Evolutionary conservation across 2,888 invertebrate species (phyloP).

Genomic region (Laspeyria flexula): DNA sequence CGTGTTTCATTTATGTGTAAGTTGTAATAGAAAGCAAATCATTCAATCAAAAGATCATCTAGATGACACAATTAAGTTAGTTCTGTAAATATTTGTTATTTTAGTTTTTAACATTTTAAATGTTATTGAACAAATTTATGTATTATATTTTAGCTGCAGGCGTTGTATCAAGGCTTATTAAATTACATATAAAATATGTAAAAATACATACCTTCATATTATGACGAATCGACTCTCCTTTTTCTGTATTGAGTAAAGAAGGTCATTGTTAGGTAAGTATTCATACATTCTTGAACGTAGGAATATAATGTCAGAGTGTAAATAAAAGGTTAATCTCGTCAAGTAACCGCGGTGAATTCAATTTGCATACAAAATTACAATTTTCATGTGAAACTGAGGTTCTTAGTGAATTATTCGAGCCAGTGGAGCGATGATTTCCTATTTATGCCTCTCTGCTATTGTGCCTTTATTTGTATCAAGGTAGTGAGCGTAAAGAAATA

Average conservation of each 20-base stretch:
- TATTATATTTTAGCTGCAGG: too few relatives aligned
- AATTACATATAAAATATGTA: too few relatives aligned
- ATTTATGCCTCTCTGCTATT: constrained; percentile 76
- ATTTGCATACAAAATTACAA: constrained; percentile 82
- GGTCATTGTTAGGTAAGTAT: constrained; percentile 40
- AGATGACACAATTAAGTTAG: too few relatives aligned
- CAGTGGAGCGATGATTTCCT: constrained; percentile 83
- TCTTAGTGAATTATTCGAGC: constrained; percentile 79
- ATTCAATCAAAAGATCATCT: too few relatives aligned
- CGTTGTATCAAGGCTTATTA: too few relatives aligned
- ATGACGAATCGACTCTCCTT: constrained; percentile 19
- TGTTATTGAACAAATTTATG: too few relatives aligned
- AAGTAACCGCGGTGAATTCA: constrained; percentile 65
- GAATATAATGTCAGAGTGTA: constrained; percentile 50
- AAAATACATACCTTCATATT: constrained; percentile 5
- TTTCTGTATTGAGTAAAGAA: constrained; percentile 35
- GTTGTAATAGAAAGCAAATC: too few relatives aligned
- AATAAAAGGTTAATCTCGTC: constrained; percentile 58
- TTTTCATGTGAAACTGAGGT: constrained; percentile 80
- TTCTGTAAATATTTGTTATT: too few relatives aligned
- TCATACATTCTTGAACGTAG: constrained; percentile 34
- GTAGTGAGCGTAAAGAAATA: constrained; percentile 74
- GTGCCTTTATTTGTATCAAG: constrained; percentile 78
- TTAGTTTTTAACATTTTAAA: too few relatives aligned
- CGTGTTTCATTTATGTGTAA: too few relatives aligned